Percentiles rank a stretch among this genome's conserved stretches.
Evolutionary conservation across 1,140 invertebrate genomes (phyloP).

Genomic region (Branchinecta lynchi): DNA sequence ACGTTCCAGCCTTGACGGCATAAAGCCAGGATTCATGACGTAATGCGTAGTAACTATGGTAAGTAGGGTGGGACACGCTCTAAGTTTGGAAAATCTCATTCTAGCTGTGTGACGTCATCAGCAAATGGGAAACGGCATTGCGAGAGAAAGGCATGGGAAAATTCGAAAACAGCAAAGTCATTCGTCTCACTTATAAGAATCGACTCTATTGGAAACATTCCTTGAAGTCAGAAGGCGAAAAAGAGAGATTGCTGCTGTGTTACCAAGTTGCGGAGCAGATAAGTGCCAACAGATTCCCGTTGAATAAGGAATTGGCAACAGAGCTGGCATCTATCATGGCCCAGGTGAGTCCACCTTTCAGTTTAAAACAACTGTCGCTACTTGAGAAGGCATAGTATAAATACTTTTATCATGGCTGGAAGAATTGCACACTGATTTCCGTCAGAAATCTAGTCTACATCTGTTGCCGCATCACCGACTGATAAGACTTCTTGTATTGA

Average conservation of each 20-base stretch:
- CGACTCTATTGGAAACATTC: constrained; percentile 69
- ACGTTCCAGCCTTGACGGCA: no score
- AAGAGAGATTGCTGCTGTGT: constrained; percentile 70
- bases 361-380: no score
- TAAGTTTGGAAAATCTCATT: constrained; percentile 26
- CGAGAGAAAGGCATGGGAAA: constrained; percentile 80
- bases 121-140: constrained; percentile 87
- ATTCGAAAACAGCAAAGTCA: constrained; percentile 81
- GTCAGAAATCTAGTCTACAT: no score
- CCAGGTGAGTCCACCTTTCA: constrained; percentile 40
- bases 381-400: no score
- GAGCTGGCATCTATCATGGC: constrained; percentile 84
- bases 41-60: no score
- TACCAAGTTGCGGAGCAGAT: constrained; percentile 85
- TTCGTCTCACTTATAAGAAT: constrained; percentile 79
- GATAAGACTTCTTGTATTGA: no score
- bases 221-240: constrained; percentile 73
- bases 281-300: constrained; percentile 54
- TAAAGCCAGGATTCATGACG: no score
- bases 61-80: no score
- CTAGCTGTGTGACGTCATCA: constrained; percentile 85
- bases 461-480: no score
- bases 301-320: constrained; percentile 69
- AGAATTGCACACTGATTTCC: no score
- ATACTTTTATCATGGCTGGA: no score